Conservation (phyloP, 2,888 invertebrate genomes). For the Nomada lathburiana region DNA sequence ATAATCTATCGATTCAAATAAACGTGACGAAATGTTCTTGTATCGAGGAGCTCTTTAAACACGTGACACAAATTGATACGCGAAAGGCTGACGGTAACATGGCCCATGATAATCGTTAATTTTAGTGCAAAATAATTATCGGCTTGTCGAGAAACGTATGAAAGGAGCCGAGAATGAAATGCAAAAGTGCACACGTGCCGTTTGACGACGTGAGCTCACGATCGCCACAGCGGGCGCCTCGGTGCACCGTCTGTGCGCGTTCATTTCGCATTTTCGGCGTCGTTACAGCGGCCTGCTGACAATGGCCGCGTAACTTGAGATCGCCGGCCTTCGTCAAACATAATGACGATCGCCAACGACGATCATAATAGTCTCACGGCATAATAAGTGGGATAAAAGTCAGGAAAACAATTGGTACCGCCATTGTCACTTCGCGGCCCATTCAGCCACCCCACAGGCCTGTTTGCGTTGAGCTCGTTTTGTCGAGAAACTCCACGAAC, state of each 20-base stretch:
- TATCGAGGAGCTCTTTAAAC: no score
- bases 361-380: conserved; percentile 63
- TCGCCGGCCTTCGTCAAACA: conserved; percentile 57
- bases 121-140: no score
- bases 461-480: conserved; percentile 57
- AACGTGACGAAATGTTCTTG: no score
- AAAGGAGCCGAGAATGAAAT: conserved; percentile 30
- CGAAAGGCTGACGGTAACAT: neutral
- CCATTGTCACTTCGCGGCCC: conserved; percentile 70
- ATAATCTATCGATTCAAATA: no score
- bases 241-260: conserved; percentile 71
- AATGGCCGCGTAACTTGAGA: conserved; percentile 70
- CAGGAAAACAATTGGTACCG: conserved; percentile 77
- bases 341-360: conserved; percentile 68
- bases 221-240: conserved; percentile 62
- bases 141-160: neutral
- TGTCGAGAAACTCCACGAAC: conserved; percentile 39
- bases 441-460: conserved; percentile 62
- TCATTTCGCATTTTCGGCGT: conserved; percentile 76
- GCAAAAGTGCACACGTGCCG: conserved; percentile 58
- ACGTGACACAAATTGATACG: no score
- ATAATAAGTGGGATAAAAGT: conserved; percentile 77
- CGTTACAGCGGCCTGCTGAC: conserved; percentile 62
- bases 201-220: conserved; percentile 34
- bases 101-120: neutral